Percentiles rank a stretch among this genome's conserved stretches.
Conservation (phyloP, 2,113 vertebrate genomes). For the Otocyon megalotis region DNA sequence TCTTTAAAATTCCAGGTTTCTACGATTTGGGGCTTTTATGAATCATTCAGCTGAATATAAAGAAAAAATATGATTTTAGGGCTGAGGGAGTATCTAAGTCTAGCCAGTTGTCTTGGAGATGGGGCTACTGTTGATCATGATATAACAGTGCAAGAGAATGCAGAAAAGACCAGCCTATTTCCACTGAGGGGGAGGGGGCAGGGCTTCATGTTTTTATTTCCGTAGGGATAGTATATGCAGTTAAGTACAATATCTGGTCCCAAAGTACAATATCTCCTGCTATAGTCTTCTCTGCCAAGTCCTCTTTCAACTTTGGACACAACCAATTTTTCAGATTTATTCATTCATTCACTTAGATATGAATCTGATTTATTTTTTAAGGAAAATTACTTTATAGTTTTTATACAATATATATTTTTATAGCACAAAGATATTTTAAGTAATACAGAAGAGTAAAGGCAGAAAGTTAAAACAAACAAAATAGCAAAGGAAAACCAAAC, state of each 20-base stretch:
- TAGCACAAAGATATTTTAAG: background rate
- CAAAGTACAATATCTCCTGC: background rate
- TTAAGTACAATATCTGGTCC: too few species aligned
- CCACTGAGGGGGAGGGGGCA: accelerated
- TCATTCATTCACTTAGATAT: conserved; percentile 9
- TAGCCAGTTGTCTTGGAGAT: background rate
- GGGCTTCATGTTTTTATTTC: background rate
- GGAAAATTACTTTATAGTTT: background rate
- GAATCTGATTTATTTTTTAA: conserved; percentile 25
- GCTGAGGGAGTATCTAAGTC: background rate
- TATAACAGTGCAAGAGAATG: background rate
- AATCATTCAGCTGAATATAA: background rate
- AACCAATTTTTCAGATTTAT: background rate
- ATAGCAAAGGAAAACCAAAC: background rate
- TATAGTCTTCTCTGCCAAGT: background rate
- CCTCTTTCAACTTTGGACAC: background rate
- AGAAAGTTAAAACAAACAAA: conserved; percentile 33
- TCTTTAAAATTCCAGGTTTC: conserved; percentile 5
- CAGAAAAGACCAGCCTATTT: background rate
- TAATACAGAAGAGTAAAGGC: background rate
- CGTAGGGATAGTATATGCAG: accelerated
- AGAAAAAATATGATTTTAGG: background rate
- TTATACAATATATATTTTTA: background rate
- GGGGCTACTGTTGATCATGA: background rate
- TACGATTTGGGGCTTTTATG: background rate